Evolutionary conservation across 2,888 invertebrate genomes (phyloP).

Genomic region (Alloscopus bannaensis): DNA sequence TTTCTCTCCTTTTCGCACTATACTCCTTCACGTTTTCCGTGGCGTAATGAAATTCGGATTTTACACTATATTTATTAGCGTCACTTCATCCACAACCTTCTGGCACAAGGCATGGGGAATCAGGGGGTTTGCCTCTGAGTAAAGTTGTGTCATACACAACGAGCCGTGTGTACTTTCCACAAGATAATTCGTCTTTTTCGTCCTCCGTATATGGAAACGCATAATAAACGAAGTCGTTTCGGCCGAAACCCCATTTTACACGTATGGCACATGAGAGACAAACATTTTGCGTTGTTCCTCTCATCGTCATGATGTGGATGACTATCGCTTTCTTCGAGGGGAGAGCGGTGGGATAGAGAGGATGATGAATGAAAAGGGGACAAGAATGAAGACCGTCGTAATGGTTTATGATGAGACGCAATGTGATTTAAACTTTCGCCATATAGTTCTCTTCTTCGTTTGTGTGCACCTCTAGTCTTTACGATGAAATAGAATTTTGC

Average conservation of each 20-base stretch:
- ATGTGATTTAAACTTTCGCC: slow-evolving; percentile 45
- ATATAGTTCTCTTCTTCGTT: slow-evolving; percentile 32
- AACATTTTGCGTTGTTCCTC: too few relatives aligned
- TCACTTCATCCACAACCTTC: slow-evolving; percentile 14
- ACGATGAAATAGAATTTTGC: neutral
- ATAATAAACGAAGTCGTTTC: too few relatives aligned
- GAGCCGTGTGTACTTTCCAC: too few relatives aligned
- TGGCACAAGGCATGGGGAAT: slow-evolving; percentile 21
- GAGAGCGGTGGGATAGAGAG: slow-evolving; percentile 11
- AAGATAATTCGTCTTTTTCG: too few relatives aligned
- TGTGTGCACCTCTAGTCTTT: too few relatives aligned
- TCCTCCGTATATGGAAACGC: too few relatives aligned
- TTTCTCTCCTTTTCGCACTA: slow-evolving; percentile 29
- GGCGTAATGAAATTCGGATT: slow-evolving; percentile 45
- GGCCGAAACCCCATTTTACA: too few relatives aligned
- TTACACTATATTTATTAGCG: slow-evolving; percentile 41
- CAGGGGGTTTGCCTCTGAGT: slow-evolving; percentile 37
- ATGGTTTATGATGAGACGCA: slow-evolving; percentile 47
- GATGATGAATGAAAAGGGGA: neutral
- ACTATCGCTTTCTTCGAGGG: slow-evolving; percentile 6
- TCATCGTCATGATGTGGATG: too few relatives aligned
- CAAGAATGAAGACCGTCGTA: slow-evolving; percentile 7
- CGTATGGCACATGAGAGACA: too few relatives aligned
- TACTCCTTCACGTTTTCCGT: slow-evolving; percentile 21
- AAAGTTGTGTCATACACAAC: slow-evolving; percentile 3